Percentiles rank a stretch among this genome's conserved stretches.
Evolutionary conservation across 2,113 vertebrate species (phyloP).

Genomic region (Serinus canaria): DNA sequence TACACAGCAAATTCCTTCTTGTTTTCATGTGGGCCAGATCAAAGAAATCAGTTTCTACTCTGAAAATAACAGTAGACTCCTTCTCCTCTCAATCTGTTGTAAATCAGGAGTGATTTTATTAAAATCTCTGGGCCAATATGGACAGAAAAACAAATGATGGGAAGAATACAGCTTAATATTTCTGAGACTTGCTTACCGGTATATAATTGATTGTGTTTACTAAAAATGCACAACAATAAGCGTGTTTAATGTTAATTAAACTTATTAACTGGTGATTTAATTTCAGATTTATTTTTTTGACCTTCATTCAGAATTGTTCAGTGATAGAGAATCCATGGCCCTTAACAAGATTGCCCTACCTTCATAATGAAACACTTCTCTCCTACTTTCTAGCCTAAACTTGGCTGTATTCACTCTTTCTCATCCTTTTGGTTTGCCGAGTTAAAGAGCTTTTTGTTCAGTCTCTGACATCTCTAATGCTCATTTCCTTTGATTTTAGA

Average conservation of each 20-base stretch:
- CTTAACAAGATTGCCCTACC: not conserved
- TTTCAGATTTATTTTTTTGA: not conserved
- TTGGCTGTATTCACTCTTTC: not conserved
- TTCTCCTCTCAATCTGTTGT: not conserved
- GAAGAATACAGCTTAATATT: not conserved
- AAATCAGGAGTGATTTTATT: not conserved
- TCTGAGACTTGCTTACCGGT: not conserved
- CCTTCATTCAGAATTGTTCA: not conserved
- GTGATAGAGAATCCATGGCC: not conserved
- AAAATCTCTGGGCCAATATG: not conserved
- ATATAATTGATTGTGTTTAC: not conserved
- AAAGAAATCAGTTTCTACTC: not conserved
- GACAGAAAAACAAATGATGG: not conserved
- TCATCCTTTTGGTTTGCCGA: not conserved
- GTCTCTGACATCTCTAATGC: not conserved
- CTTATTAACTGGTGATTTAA: not conserved
- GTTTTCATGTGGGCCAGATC: not conserved
- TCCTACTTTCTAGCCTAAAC: not conserved
- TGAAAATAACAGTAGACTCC: not conserved
- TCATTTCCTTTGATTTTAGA: slow-evolving; percentile 61
- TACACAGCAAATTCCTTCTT: slow-evolving; percentile 26
- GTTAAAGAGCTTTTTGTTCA: not conserved
- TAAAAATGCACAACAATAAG: not conserved
- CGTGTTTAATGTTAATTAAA: not conserved
- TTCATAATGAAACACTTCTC: not conserved